phyloP scores from a whole-genome alignment of 1,140 invertebrate genomes.

The Pemphigus obesinymphae region DNA sequence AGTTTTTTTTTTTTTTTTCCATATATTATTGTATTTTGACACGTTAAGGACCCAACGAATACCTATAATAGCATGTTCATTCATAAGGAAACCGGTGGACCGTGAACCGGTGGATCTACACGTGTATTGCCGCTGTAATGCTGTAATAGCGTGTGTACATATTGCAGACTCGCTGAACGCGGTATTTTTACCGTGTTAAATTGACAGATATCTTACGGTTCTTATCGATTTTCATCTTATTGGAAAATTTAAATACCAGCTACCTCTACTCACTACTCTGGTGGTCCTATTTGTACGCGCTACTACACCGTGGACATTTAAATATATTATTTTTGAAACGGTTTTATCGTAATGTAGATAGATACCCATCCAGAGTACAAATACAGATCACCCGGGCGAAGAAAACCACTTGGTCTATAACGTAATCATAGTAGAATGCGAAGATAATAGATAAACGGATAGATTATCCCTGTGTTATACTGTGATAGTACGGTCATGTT shows the following conservation, averaged over 20 bases:
- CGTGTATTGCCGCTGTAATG: background rate
- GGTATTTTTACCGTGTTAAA: background rate
- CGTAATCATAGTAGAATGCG: too few species aligned
- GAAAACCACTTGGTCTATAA: too few species aligned
- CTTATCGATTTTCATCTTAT: background rate
- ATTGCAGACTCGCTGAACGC: background rate
- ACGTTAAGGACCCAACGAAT: background rate
- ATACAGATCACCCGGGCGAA: too few species aligned
- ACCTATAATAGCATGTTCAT: background rate
- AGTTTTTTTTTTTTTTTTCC: background rate
- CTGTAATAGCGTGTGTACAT: background rate
- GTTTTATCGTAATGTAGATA: too few species aligned
- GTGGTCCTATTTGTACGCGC: too few species aligned
- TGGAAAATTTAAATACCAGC: background rate
- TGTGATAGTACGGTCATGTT: too few species aligned
- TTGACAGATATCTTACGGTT: background rate
- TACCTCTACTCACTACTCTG: background rate
- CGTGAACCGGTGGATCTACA: background rate
- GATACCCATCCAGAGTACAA: too few species aligned
- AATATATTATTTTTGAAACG: too few species aligned
- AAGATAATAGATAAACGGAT: too few species aligned
- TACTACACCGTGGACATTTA: too few species aligned
- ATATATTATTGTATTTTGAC: slow-evolving; percentile 20
- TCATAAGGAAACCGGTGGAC: background rate
- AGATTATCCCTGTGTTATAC: too few species aligned